Evolutionary conservation across 92 coral and sea anemone genomes (phyloP).

Genomic region (Diadumene lineata): DNA sequence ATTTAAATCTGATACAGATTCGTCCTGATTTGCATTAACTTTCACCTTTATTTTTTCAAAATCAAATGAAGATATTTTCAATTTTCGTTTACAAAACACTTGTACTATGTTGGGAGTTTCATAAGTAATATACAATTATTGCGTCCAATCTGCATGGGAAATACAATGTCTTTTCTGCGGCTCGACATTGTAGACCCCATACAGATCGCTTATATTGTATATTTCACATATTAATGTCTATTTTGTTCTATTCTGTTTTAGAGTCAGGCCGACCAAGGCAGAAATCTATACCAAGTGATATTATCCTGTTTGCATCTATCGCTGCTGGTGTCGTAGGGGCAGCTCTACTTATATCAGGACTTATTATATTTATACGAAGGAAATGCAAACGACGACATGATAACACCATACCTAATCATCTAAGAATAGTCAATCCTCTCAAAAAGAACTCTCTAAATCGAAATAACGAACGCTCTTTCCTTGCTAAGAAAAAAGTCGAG

Average conservation of each 20-base stretch:
- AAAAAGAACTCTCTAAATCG: conserved; percentile 82
- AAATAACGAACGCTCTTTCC: conserved; percentile 49
- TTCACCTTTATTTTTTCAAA: too few species aligned
- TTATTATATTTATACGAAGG: conserved; percentile 59
- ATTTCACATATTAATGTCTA: neutral
- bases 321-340: conserved; percentile 62
- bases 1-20: too few species aligned
- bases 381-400: conserved; percentile 48
- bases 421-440: conserved; percentile 81
- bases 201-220: too few species aligned
- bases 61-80: too few species aligned
- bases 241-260: neutral
- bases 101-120: too few species aligned
- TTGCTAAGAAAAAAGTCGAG: conserved; percentile 43
- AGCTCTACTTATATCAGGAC: conserved; percentile 48
- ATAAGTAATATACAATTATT: too few species aligned
- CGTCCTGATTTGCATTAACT: too few species aligned
- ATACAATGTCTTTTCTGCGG: too few species aligned
- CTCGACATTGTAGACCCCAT: too few species aligned
- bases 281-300: conserved; percentile 12
- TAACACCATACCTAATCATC: conserved; percentile 43
- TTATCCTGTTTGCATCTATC: conserved; percentile 41
- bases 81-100: too few species aligned
- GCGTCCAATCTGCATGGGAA: too few species aligned
- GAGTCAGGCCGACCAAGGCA: conserved; percentile 21